A percentile compares a stretch with the other conserved stretches of the same genome.
These are phyloP conservation scores for Carassius auratus DNA, from an alignment of 2,113 vertebrate genomes.

Conservation along the genomic window DNA sequence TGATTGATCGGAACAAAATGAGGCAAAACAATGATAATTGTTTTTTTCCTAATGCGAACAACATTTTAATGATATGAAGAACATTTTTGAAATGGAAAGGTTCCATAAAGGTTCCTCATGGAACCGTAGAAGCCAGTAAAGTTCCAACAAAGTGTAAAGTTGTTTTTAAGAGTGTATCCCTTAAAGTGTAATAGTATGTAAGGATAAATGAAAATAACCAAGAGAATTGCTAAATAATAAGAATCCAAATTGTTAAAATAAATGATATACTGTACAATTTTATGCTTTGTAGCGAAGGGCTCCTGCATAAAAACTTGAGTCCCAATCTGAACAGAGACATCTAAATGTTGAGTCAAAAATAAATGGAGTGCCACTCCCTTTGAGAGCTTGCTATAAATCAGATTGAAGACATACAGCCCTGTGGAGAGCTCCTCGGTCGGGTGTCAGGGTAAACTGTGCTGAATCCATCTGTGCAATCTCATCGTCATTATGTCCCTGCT, in stretches of 20 bases:
- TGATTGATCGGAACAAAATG: too few relatives aligned
- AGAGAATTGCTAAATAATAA: too few relatives aligned
- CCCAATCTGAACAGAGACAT: conserved; percentile 17
- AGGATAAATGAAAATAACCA: too few relatives aligned
- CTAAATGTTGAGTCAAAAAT: conserved; percentile 62
- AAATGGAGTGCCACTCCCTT: conserved; percentile 54
- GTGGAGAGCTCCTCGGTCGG: conserved; percentile 60
- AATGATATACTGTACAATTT: neutral
- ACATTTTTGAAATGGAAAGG: too few relatives aligned
- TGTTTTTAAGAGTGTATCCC: neutral
- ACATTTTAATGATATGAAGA: too few relatives aligned
- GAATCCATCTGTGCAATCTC: conserved; percentile 61
- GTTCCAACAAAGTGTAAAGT: too few relatives aligned
- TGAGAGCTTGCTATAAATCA: conserved; percentile 64
- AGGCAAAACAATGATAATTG: too few relatives aligned
- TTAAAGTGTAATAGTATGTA: neutral
- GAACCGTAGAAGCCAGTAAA: too few relatives aligned
- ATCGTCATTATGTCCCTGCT: conserved; percentile 64
- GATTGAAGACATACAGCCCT: conserved; percentile 60
- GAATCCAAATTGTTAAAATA: neutral
- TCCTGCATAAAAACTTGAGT: neutral
- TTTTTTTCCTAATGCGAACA: too few relatives aligned
- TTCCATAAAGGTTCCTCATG: too few relatives aligned
- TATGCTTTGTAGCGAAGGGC: neutral
- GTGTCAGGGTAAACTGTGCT: conserved; percentile 62